Base-by-base conservation (phyloP, 2,888 invertebrate species). In the Lasioglossum vierecki region DNA sequence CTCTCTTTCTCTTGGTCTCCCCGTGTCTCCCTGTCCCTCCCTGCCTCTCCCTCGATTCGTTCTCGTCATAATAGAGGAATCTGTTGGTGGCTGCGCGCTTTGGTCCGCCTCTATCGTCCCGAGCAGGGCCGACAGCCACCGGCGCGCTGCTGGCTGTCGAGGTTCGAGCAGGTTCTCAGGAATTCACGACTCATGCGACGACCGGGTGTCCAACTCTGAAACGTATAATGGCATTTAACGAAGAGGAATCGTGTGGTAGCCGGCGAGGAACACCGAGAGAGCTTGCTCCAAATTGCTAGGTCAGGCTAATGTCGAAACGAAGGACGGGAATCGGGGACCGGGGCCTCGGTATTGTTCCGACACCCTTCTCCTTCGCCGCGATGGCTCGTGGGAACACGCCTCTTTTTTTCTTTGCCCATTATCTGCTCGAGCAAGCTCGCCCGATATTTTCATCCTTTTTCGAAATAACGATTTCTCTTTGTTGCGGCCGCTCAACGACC, bases 171-270 rank as follows among this genome's bases (percentile, higher is more conserved):
- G 93, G 93, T 93, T 93, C 93, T 93, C 89, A 90, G 93, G 94
- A 94, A 94, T 93, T 92, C 91, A 93, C 93, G 91, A 93, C 93
- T 94, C 93, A 94, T 93, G 92, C 93, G 92, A 87, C 90, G 91
- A 91, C 87, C 91, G 91, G 91, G 92, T 92, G 93, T 93, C 91
- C 91, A 91, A 93, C 53, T 53, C 91, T 93, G 94, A 93, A 94
- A 94, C 91, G 90, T 93, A 94, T 94, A 94, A 94, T 94, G 94
- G 93, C 91, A 93, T 93, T 94, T 93, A 93, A 92, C 93, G 92
- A 92, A 91, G 90, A 89, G 89, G 91, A 88, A 89, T 87, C 87
- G 85, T 83, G 46, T 46, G 88, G 84, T 82, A 82, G 86, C 84
- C 84, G 84, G 9, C 66, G 84, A 88, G 78, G 84, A 87, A 89